A percentile compares a stretch with the other conserved stretches of the same genome.
These are phyloP conservation scores for Porites evermanni DNA, from an alignment of 92 coral and sea anemone genomes.

Conservation along the genomic window DNA sequence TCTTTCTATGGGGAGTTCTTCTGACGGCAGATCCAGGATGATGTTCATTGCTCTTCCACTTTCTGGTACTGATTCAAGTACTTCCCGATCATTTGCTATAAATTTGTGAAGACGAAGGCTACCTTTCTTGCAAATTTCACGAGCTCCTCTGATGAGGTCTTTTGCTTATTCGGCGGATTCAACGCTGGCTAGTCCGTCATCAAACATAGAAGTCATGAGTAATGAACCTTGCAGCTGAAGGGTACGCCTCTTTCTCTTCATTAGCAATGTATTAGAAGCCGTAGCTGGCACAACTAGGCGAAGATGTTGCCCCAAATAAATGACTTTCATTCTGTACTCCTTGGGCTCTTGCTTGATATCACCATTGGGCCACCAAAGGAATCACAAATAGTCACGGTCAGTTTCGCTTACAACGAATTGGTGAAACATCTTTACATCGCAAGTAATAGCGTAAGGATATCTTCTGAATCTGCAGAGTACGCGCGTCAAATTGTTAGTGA, in stretches of 20 bases:
- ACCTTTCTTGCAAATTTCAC: conserved; percentile 32
- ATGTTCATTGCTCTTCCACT: conserved; percentile 25
- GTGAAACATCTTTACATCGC: conserved; percentile 38
- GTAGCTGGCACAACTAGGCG: conserved; percentile 33
- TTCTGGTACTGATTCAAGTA: conserved; percentile 34
- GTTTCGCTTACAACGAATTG: conserved; percentile 3
- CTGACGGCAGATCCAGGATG: background rate
- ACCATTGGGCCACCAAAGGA: conserved; percentile 36
- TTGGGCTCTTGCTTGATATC: conserved; percentile 9
- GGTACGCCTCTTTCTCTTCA: conserved; percentile 18
- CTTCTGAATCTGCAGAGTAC: conserved; percentile 42
- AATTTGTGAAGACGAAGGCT: conserved; percentile 49
- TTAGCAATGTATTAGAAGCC: conserved; percentile 22
- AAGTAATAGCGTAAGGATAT: conserved; percentile 17
- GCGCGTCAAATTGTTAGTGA: conserved; percentile 27
- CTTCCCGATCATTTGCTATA: conserved; percentile 38
- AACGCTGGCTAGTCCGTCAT: conserved; percentile 42
- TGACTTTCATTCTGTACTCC: conserved; percentile 41
- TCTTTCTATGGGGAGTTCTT: conserved; percentile 39
- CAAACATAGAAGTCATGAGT: conserved; percentile 31
- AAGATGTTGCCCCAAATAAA: conserved; percentile 32
- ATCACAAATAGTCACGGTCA: conserved; percentile 17
- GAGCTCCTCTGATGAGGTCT: conserved; percentile 20
- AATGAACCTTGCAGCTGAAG: conserved; percentile 32
- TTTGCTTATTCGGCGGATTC: conserved; percentile 37